Evolutionary conservation across 2,888 invertebrate species (phyloP).

Genomic region (Listrodromus nycthemerus): DNA sequence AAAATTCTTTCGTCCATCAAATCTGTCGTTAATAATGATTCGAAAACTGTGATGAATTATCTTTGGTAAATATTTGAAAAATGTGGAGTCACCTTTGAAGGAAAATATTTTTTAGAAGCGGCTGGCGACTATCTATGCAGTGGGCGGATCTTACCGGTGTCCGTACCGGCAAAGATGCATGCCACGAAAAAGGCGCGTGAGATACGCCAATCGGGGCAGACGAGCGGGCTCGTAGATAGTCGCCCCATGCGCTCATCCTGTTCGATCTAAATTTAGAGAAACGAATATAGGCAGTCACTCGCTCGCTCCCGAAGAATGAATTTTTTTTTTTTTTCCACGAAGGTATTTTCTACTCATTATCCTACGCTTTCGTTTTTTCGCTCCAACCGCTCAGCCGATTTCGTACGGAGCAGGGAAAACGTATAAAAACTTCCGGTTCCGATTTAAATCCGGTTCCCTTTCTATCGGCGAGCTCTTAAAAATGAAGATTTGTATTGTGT

Average conservation of each 20-base stretch:
- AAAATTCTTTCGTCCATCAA: no score
- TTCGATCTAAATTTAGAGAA: slow-evolving; percentile 52
- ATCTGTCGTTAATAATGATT: no score
- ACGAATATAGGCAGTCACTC: slow-evolving; percentile 28
- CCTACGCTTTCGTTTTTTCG: neutral
- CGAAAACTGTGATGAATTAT: neutral
- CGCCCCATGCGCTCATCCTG: slow-evolving; percentile 48
- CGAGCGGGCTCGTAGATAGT: slow-evolving; percentile 18
- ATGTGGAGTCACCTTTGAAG: neutral
- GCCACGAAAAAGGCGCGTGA: slow-evolving; percentile 35
- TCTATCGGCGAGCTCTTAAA: neutral
- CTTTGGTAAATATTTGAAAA: neutral
- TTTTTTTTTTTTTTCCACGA: slow-evolving; percentile 13
- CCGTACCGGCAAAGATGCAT: slow-evolving; percentile 10
- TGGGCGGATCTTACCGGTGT: neutral
- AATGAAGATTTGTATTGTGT: neutral
- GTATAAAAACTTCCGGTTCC: neutral
- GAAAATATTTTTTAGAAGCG: neutral
- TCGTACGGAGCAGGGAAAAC: neutral
- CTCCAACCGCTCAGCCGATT: neutral
- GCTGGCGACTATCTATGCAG: neutral
- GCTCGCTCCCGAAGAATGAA: slow-evolving; percentile 31
- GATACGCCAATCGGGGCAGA: slow-evolving; percentile 43
- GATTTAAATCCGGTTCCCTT: neutral
- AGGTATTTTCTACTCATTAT: slow-evolving; percentile 10